phyloP scores from a whole-genome alignment of 2,888 invertebrate genomes.

The Caenorhabditis angaria region DNA sequence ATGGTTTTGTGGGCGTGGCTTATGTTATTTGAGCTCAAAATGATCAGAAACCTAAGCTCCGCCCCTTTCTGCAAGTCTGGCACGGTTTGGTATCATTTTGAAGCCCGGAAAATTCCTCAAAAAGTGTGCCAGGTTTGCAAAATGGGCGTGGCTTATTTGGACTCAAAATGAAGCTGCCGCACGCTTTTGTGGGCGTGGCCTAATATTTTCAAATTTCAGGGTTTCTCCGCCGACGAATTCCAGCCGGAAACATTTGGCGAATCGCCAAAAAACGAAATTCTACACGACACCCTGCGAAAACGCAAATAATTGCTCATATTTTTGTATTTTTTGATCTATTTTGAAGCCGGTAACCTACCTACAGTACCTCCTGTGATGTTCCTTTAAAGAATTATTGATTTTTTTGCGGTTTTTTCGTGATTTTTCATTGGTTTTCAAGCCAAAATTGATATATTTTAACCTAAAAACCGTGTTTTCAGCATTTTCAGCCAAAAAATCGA shows the following conservation, averaged over 20 bases:
- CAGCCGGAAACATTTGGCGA: slow-evolving; percentile 8
- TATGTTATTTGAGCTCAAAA: background rate
- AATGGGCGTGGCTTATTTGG: background rate
- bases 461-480: background rate
- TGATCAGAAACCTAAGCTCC: background rate
- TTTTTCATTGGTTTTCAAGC: background rate
- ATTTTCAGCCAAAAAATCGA: background rate
- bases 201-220: too few relatives aligned
- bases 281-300: background rate
- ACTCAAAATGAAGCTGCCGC: background rate
- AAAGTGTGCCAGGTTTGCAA: background rate
- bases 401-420: background rate
- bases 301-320: background rate
- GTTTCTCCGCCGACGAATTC: slow-evolving; percentile 10
- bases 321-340: background rate
- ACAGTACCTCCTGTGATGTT: background rate
- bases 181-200: too few relatives aligned
- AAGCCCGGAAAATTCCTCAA: background rate
- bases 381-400: background rate
- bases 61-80: background rate
- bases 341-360: background rate
- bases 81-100: background rate
- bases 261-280: slow-evolving; percentile 9
- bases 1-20: background rate
- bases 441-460: background rate